Conservation (phyloP, 1,140 invertebrate genomes). For the Pogonomyrmex californicus region DNA sequence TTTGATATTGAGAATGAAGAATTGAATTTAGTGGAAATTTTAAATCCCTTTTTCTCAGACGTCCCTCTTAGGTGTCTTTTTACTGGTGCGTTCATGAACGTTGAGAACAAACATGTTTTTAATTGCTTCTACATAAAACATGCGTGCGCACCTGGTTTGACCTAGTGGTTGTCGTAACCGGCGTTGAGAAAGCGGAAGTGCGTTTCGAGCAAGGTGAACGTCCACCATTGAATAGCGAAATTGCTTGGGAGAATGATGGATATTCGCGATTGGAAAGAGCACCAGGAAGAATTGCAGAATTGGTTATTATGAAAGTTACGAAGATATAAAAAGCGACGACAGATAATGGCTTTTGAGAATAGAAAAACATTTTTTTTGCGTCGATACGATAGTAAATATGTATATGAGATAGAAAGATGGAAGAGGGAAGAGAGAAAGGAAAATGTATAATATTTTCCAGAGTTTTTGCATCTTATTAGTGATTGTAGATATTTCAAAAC, state of each 20-base stretch:
- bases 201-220: constrained; percentile 29
- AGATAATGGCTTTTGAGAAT: constrained; percentile 17
- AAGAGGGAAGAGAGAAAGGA: not conserved
- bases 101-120: constrained; percentile 21
- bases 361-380: constrained; percentile 4
- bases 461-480: constrained; percentile 9
- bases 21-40: not conserved
- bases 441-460: not conserved
- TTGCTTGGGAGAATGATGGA: constrained; percentile 26
- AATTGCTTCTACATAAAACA: constrained; percentile 44
- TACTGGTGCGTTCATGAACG: not conserved
- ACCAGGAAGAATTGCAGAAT: not conserved
- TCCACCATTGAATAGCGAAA: constrained; percentile 28
- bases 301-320: constrained; percentile 37
- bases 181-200: constrained; percentile 43
- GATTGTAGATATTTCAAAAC: constrained; percentile 5
- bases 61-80: not conserved
- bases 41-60: not conserved
- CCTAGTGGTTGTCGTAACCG: not conserved
- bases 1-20: constrained; percentile 1
- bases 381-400: constrained; percentile 13
- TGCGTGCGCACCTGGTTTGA: not conserved
- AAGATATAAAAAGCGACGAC: constrained; percentile 6
- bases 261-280: constrained; percentile 1
- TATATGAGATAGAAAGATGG: not conserved